Evolutionary conservation across 2,888 invertebrate species (phyloP), one percentile per base, ranked within the genome.

Genomic region (Lamellibrachia satsuma): DNA sequence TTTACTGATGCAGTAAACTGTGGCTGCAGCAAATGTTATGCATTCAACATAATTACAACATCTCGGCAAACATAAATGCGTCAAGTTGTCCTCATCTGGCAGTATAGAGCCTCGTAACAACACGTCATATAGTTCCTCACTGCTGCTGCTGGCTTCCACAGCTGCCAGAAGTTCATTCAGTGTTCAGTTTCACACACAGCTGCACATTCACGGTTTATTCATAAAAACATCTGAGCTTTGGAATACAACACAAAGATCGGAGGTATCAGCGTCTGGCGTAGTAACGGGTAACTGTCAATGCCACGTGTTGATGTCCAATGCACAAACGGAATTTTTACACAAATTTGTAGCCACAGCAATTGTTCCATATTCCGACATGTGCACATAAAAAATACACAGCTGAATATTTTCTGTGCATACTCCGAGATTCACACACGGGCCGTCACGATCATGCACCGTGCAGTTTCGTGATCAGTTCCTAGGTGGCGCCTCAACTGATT

Each of bases 101-200:
- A 75, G 75, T 75, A 75, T n/a, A 15, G 6, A 75, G 4, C 75
- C 75, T 22, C 75, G 6, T 75, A 75, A 75, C 75, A 75, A 75
- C 75, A 22, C 22, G 22, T 75, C n/a, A 75, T 75, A 75, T 75
- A 75, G 22, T 75, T 75, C 75, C 15, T 11, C 75, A 22, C 22
- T 22, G 75, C 75, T 75, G 22, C 75, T 75, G 75, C 22, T 15
- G 6, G 75, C 75, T 15, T 75, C 6, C 7, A 75, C 75, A 75
- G 75, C 75, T 75, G 75, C 75, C 75, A 75, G 75, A 75, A 75
- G 75, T 75, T n/a, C 75, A 75, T 15, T 75, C 75, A 75, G n/a
- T 75, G 75, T 75, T 75, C 22, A 39, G 75, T 11, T 75, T 75
- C 15, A 22, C 75, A 60, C 60, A 22, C 60, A 60, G 15, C 60